A percentile compares a stretch with the other conserved stretches of the same genome.
Conservation (phyloP, 2,888 invertebrate species). For the Caenorhabditis parvicauda region DNA sequence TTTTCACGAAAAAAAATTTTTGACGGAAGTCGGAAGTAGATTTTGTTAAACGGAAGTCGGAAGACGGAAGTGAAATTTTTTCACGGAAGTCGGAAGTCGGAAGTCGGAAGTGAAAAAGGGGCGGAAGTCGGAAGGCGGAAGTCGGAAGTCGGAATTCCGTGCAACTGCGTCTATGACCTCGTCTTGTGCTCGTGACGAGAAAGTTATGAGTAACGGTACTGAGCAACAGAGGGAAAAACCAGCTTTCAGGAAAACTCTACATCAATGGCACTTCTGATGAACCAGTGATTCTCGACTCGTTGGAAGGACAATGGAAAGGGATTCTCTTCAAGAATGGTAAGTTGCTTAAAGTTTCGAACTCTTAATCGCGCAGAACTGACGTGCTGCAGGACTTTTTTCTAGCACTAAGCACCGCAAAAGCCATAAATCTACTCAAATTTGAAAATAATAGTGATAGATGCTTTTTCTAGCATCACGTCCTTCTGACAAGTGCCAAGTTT, state of each 20-base stretch:
- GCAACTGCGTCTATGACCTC: background rate
- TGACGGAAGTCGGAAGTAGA: too few relatives aligned
- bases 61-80: background rate
- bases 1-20: too few relatives aligned
- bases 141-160: background rate
- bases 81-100: slow-evolving; percentile 2
- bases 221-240: slow-evolving; percentile 5
- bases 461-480: too few relatives aligned
- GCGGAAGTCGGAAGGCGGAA: slow-evolving; percentile 6
- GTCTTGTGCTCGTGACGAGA: background rate
- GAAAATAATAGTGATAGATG: too few relatives aligned
- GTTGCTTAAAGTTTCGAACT: too few relatives aligned
- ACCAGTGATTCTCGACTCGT: slow-evolving; percentile 21
- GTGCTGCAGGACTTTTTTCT: too few relatives aligned
- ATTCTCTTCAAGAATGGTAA: slow-evolving; percentile 11
- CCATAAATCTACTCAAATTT: too few relatives aligned
- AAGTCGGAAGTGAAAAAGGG: slow-evolving; percentile 5
- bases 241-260: slow-evolving; percentile 11
- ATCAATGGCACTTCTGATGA: slow-evolving; percentile 13
- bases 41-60: too few relatives aligned
- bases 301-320: slow-evolving; percentile 18
- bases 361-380: too few relatives aligned
- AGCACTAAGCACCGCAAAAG: too few relatives aligned
- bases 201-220: background rate
- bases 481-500: too few relatives aligned